These are phyloP conservation scores for Camponotus floridanus DNA, from an alignment of 1,140 invertebrate genomes.

Conservation along the genomic window DNA sequence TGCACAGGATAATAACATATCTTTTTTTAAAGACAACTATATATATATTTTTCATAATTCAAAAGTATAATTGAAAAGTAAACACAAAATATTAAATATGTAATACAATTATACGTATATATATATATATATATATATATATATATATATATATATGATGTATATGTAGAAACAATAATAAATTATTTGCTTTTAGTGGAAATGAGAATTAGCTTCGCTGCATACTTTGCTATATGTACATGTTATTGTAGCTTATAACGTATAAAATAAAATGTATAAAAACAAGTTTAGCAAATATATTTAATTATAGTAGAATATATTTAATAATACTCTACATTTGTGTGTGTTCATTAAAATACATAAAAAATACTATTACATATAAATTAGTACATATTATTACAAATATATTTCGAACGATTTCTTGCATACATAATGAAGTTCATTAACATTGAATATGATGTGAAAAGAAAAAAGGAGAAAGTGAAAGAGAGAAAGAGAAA, in stretches of 20 bases:
- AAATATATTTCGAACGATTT: not conserved
- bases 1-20: no score
- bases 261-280: not conserved
- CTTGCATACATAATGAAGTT: not conserved
- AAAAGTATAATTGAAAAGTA: no score
- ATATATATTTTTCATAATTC: no score
- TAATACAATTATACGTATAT: no score
- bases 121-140: no score
- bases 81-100: no score
- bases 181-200: not conserved
- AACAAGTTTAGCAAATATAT: not conserved
- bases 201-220: not conserved
- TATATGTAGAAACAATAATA: not conserved
- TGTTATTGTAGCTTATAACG: not conserved
- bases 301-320: not conserved
- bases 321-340: not conserved
- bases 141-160: no score
- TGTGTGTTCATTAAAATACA: not conserved
- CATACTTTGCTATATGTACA: no score
- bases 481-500: not conserved
- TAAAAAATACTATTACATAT: not conserved
- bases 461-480: not conserved
- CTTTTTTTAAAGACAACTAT: no score
- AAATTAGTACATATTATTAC: not conserved
- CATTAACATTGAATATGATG: not conserved